phyloP scores from a whole-genome alignment of 2,888 invertebrate genomes.

The Pachycephus smyrnensis region DNA sequence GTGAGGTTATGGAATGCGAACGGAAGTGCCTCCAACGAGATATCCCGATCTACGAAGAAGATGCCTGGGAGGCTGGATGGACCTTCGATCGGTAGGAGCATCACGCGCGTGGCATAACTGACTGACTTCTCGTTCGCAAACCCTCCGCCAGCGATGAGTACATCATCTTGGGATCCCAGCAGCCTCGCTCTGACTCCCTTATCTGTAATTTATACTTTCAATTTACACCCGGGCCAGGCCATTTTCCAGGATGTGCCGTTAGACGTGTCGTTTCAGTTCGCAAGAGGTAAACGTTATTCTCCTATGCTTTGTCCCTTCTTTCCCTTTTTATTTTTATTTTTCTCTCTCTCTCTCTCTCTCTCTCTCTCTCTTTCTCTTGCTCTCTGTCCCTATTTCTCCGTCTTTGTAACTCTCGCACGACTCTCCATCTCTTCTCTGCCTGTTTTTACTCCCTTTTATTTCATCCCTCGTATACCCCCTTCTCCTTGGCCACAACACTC shows the following conservation, averaged over 20 bases:
- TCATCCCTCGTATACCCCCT: background rate
- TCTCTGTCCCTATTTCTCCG: background rate
- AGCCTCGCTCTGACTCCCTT: conserved; percentile 46
- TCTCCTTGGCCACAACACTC: too few species aligned
- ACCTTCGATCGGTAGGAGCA: conserved; percentile 52
- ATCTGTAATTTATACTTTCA: conserved; percentile 64
- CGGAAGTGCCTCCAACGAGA: conserved; percentile 31
- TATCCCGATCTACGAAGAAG: conserved; percentile 35
- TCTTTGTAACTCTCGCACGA: too few species aligned
- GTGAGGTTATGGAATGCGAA: background rate
- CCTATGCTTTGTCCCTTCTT: background rate
- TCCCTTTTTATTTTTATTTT: background rate
- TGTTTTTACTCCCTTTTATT: background rate
- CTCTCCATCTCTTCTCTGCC: background rate
- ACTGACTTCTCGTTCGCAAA: conserved; percentile 38
- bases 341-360: background rate
- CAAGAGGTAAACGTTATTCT: background rate
- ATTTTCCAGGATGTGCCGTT: background rate
- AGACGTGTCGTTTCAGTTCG: background rate
- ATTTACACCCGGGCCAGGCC: conserved; percentile 44
- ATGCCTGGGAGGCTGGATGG: conserved; percentile 11
- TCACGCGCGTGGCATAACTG: conserved; percentile 60
- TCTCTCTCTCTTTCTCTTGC: background rate
- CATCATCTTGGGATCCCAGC: conserved; percentile 22
- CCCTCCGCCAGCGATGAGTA: conserved; percentile 27